Evolutionary conservation across 2,888 invertebrate species (phyloP), one percentile per base, ranked within the genome.

Genomic region (Eilema sororculum): DNA sequence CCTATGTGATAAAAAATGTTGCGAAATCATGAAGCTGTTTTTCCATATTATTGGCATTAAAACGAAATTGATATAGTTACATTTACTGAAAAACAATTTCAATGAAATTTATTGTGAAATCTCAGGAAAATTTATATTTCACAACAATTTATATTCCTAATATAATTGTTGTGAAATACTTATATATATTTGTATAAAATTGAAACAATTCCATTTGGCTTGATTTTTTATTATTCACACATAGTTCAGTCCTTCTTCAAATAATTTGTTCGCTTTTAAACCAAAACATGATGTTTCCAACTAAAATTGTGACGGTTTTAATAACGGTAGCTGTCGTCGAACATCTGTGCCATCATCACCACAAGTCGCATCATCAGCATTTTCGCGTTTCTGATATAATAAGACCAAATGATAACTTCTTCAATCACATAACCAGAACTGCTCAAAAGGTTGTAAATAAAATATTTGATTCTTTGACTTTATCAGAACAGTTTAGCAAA

Each of bases 401-500:
- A 10, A 67, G 77, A 20, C 57, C 72, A 33, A 82, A 78, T 52
- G 66, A 70, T 13, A 84, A 82, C 65, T 74, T 80, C n/a, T 83
- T 85, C 60, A 67, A 78, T 12, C 77, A 77, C 68, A 72, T 81
- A 13, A 80, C 82, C 41, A 74, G 74, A 5, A 73, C 78, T 24
- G 71, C 88, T 16, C 84, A 87, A 63, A 69, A 37, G 46, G 68
- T 81, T 8, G 77, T 84, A 30, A 87, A 89, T 65, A 82, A 79
- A 60, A 28, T 90, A 25, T 87, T 90, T 25, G 69, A 76, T 0
- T 66, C 57, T n/a, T 74, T 90, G 10, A 81, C 84, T 67, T 68
- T 89, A 13, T 41, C 77, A 16, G 61, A 78, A 22, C 74, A 73
- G 12, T 82, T 87, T 67, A 68, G 69, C 22, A 67, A 72, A 46